Percentiles rank a stretch among this genome's conserved stretches.
phyloP scores from a whole-genome alignment of 2,888 invertebrate genomes.

The Lobophora halterata region DNA sequence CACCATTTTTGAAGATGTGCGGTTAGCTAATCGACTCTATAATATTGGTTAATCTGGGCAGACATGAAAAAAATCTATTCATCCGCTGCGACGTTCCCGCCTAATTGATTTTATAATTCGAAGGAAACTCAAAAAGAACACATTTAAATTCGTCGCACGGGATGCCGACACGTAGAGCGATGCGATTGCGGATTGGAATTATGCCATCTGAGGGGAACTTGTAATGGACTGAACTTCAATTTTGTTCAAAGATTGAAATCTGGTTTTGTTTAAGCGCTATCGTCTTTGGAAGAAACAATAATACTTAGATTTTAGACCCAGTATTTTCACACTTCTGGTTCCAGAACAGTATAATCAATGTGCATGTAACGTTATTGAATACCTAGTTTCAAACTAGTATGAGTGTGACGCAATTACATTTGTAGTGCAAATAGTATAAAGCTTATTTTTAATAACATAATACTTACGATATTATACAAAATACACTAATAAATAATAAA shows the following conservation, averaged over 20 bases:
- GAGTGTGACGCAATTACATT: no score
- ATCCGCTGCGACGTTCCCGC: conserved; percentile 36
- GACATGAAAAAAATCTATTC: conserved; percentile 35
- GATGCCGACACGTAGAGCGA: conserved; percentile 47
- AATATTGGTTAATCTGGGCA: conserved; percentile 23
- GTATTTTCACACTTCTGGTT: no score
- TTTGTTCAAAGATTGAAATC: conserved; percentile 23
- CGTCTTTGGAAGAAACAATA: no score
- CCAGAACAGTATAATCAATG: no score
- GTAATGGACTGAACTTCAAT: conserved; percentile 21
- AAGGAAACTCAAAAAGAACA: conserved; percentile 53
- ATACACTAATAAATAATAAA: no score
- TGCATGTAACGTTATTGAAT: no score
- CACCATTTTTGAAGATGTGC: conserved; percentile 11
- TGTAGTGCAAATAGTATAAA: no score
- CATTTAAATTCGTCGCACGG: conserved; percentile 57
- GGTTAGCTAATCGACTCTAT: conserved; percentile 16
- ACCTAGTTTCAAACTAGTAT: no score
- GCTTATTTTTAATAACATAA: no score
- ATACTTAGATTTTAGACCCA: no score
- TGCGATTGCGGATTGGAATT: conserved; percentile 36
- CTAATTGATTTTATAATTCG: conserved; percentile 73
- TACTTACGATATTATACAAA: no score
- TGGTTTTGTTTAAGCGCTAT: neutral
- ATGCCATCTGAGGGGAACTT: conserved; percentile 24